A percentile compares a stretch with the other conserved stretches of the same genome.
Evolutionary conservation across 2,113 vertebrate genomes (phyloP).

Genomic region (Nyctibius bracteatus): DNA sequence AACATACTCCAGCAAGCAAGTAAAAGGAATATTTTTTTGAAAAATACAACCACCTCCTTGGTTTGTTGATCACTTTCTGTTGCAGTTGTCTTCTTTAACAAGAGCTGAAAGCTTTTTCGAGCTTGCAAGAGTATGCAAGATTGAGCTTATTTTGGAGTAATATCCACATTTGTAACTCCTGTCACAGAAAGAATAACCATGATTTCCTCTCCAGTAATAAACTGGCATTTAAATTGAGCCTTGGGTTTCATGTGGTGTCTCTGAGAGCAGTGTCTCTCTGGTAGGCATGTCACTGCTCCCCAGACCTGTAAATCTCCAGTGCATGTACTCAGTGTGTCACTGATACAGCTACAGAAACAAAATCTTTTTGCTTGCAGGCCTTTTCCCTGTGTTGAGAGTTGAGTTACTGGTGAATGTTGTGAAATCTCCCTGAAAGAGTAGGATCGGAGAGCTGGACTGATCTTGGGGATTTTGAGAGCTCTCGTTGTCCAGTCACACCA

Average conservation of each 20-base stretch:
- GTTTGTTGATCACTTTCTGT: neutral
- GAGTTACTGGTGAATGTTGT: neutral
- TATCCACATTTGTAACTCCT: neutral
- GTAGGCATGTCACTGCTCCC: neutral
- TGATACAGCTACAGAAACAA: neutral
- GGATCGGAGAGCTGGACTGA: neutral
- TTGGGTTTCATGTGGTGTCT: neutral
- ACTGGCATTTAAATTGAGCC: neutral
- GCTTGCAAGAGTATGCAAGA: neutral
- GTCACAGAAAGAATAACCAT: neutral
- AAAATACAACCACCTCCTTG: neutral
- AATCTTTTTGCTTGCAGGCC: neutral
- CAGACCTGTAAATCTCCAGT: neutral
- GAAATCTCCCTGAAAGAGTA: neutral
- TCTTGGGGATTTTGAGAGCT: neutral
- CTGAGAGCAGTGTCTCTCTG: neutral
- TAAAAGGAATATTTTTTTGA: neutral
- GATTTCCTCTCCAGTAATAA: neutral
- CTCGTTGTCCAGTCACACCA: neutral
- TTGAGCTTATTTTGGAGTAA: neutral
- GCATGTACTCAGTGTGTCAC: fast-evolving
- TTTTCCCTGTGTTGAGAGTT: neutral
- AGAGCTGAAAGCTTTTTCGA: neutral
- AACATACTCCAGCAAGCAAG: neutral
- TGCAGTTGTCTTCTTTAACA: neutral